Base-by-base conservation (phyloP, 2,888 invertebrate genomes). In the Platycheirus albimanus region DNA sequence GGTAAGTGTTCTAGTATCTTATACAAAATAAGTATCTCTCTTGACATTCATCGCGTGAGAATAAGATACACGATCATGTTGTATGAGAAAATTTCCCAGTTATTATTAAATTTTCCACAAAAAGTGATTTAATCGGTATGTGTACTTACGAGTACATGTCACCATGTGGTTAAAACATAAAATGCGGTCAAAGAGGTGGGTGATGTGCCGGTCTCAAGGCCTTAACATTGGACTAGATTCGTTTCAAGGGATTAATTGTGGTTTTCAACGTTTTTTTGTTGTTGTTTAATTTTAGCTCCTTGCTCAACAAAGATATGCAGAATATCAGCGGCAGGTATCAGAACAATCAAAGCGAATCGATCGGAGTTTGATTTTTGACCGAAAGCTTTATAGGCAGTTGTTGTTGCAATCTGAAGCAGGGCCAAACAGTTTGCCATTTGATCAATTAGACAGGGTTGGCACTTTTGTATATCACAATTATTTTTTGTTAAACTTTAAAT, bases 321-420 rank as follows among this genome's bases (percentile, higher is more conserved):
- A 96, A 24, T 96, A 95, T 91, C 97, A 97, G 89, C 94, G 96
- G 51, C 94, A 95, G 11, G 92, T 96, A 0, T 96, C 95, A 93
- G 94, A 94, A 74, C 93, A 96, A 11, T 94, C 97, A 0, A 94
- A 94, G 85, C 92, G 93, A 85, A 92, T 96, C 15, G 95, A 95
- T 3, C 91, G 93, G 54, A 93, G 93, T 30, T 92, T 93, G 1
- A 93, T 96, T 75, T 92, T 94, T 8, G 96, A 97, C 90, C 93
- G 93, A 20, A 90, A 92, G 30, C 92, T 95, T 0, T 94, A 93
- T 88, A 92, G 97, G 67, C 95, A 97, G 88, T 91, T 98, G 43
- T 92, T 94, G 86, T 92, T 95, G 85, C 92, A 97, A 33, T 94
- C 96, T 6, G 94, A 95, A 79, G 95, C 96, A 15, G 97, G 97